Evolutionary conservation across 1,140 invertebrate species (phyloP), one percentile per base, ranked within the genome.

Genomic region (Leptopilina boulardi): DNA sequence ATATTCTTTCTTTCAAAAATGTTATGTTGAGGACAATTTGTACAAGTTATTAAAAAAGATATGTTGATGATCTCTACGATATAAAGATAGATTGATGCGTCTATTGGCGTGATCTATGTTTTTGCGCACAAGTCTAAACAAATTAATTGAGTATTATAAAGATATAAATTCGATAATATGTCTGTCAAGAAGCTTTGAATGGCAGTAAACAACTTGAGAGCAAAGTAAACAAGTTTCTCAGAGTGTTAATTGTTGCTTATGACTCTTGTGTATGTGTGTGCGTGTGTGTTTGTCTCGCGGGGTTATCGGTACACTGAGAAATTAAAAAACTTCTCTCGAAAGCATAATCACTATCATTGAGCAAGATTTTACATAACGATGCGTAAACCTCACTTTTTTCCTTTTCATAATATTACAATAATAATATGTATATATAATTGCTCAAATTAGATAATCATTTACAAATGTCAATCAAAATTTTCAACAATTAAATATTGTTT

Each of bases 141-240:
- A 30, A 34, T 66, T 66, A 66, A 66, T 66, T 66, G 26, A 66
- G 21, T 66, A 30, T 23, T 30, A n/a, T n/a, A n/a, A 3, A 30
- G 26, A 66, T 66, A 66, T 66, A 66, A 66, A 66, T 66, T 66
- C 13, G 59, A 66, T 34, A 66, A 66, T 30, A n/a, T 66, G 59
- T 66, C 59, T 30, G 26, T 66, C 23, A 66, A 66, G 15, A 30
- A 66, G 59, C 11, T 26, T 34, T 66, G 59, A 66, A 66, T 66
- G 59, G 11, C 59, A 66, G 59, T 30, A 66, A 66, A 66, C 59
- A 66, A 66, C 23, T 66, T 44, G 15, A 66, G 26, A n/a, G 59
- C 59, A 66, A 66, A 66, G 59, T 66, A 66, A 66, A 66, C 59
- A 66, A 66, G 56, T 59, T 59, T 59, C 19, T 26, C 21, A 13